These are phyloP conservation scores for Caenorhabditis sp. DNA, from an alignment of 2,888 invertebrate species.

Conservation along the genomic window DNA sequence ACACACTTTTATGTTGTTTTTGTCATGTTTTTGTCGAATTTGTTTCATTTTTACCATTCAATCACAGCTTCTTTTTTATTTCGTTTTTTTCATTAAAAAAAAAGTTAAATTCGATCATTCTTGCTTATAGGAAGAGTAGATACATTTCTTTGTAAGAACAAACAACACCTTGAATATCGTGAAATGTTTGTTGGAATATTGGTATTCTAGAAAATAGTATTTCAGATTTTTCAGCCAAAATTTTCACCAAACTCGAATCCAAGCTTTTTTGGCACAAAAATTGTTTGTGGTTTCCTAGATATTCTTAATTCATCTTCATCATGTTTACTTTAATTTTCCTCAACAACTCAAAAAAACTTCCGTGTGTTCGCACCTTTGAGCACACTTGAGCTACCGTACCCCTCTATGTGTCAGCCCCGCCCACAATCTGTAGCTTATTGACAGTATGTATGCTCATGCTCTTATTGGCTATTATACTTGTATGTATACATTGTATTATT, in stretches of 20 bases:
- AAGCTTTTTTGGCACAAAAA: too few relatives aligned
- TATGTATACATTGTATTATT: background rate
- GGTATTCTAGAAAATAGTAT: too few relatives aligned
- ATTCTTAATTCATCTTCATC: too few relatives aligned
- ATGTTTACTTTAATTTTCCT: background rate
- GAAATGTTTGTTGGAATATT: too few relatives aligned
- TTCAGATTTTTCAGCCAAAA: too few relatives aligned
- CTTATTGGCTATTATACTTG: background rate
- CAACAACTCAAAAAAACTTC: background rate
- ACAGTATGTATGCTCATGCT: conserved; percentile 34
- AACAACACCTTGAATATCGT: too few relatives aligned
- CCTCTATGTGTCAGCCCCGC: background rate
- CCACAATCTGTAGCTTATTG: background rate
- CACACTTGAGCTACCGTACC: conserved; percentile 38
- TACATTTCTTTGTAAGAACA: too few relatives aligned
- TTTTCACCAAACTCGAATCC: too few relatives aligned
- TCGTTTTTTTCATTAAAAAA: background rate
- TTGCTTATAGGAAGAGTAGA: too few relatives aligned
- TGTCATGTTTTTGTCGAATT: background rate
- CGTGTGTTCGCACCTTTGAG: background rate
- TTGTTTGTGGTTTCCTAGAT: too few relatives aligned
- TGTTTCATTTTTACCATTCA: background rate
- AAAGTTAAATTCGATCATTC: too few relatives aligned
- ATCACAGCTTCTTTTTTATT: background rate
- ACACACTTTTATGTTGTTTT: background rate